Evolutionary conservation across 2,888 invertebrate species (phyloP).

Genomic region (Brachylomia viminalis): DNA sequence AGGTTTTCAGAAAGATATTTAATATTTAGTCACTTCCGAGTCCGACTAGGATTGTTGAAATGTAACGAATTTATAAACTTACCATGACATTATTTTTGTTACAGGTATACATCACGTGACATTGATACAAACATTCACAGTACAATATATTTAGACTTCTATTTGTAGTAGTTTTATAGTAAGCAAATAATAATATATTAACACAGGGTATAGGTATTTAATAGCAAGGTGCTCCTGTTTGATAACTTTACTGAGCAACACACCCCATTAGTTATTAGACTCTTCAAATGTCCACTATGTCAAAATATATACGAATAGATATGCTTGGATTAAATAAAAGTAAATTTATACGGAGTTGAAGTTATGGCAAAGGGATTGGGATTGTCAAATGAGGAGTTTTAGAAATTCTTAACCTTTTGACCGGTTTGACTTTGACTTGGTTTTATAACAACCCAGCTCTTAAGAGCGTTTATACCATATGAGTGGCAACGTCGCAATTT

Average conservation of each 20-base stretch:
- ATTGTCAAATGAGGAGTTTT: too few species aligned
- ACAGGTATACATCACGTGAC: slow-evolving; percentile 40
- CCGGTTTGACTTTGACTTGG: too few species aligned
- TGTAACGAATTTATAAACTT: background rate
- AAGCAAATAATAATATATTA: slow-evolving; percentile 56
- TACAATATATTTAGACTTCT: slow-evolving; percentile 49
- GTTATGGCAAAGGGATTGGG: too few species aligned
- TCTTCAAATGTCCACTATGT: slow-evolving; percentile 29
- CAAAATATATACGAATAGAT: background rate
- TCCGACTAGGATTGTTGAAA: background rate
- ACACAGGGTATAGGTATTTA: slow-evolving; percentile 63
- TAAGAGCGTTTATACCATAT: too few species aligned
- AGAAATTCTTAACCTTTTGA: too few species aligned
- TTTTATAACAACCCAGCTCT: too few species aligned
- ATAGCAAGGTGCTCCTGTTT: slow-evolving; percentile 60
- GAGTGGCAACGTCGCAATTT: too few species aligned
- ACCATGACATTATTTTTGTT: slow-evolving; percentile 31
- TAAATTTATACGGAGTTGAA: too few species aligned
- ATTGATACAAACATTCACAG: slow-evolving; percentile 15
- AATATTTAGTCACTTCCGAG: background rate
- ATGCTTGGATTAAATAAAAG: too few species aligned
- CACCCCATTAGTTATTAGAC: slow-evolving; percentile 45
- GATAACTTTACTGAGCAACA: slow-evolving; percentile 48
- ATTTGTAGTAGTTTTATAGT: slow-evolving; percentile 48
- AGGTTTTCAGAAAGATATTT: background rate